Evolutionary conservation across 2,113 vertebrate genomes (phyloP).

Genomic region (Clarias gariepinus): DNA sequence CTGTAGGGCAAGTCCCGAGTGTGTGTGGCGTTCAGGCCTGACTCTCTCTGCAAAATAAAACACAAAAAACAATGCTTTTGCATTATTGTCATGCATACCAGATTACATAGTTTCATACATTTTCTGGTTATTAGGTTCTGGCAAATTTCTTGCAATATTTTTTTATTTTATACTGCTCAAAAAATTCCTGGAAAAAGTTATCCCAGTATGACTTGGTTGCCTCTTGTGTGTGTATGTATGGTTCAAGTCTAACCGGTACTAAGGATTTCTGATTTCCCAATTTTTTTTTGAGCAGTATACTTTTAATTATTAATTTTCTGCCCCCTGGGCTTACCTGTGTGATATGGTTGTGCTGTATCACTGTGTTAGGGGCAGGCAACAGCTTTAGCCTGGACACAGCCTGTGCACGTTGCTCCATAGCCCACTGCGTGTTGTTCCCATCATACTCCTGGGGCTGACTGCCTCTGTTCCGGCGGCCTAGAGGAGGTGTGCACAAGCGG

Average conservation of each 20-base stretch:
- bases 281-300: too few species aligned
- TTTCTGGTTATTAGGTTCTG: too few species aligned
- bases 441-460: slow-evolving; percentile 57
- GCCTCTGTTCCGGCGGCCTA: slow-evolving; percentile 63
- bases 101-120: too few species aligned
- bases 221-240: too few species aligned
- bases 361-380: slow-evolving; percentile 61
- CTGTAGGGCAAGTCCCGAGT: slow-evolving; percentile 56
- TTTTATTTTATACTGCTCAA: too few species aligned
- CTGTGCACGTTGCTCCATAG: slow-evolving; percentile 64
- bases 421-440: slow-evolving; percentile 48
- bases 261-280: too few species aligned
- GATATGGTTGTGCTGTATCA: slow-evolving; percentile 55
- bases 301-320: too few species aligned
- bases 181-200: too few species aligned
- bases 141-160: too few species aligned
- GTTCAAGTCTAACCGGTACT: too few species aligned
- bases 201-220: too few species aligned
- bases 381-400: slow-evolving; percentile 72
- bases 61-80: slow-evolving; percentile 34
- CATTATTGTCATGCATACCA: neutral
- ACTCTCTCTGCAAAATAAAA: slow-evolving; percentile 64
- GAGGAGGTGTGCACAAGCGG: slow-evolving; percentile 71
- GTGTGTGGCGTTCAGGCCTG: slow-evolving; percentile 51
- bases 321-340: slow-evolving; percentile 62